phyloP scores from a whole-genome alignment of 2,113 vertebrate genomes.

The Pionites leucogaster region DNA sequence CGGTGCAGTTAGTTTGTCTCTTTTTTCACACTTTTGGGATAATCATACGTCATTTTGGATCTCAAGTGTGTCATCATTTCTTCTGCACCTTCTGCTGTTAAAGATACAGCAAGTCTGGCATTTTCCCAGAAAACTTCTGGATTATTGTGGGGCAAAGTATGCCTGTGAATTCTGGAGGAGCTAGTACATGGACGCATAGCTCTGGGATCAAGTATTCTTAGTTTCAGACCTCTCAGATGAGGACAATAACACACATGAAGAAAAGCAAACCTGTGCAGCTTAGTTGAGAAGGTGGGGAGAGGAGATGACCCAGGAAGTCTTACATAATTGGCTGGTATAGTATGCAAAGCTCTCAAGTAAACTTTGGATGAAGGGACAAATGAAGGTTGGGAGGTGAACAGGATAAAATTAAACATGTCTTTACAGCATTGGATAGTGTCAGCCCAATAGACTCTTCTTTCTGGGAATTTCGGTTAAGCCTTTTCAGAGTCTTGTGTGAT shows the following conservation, averaged over 20 bases:
- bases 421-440: background rate
- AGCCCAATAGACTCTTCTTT: background rate
- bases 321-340: background rate
- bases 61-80: background rate
- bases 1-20: background rate
- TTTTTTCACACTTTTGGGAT: background rate
- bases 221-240: background rate
- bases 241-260: background rate
- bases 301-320: background rate
- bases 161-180: background rate
- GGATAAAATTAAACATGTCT: background rate
- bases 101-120: rapidly evolving
- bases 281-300: background rate
- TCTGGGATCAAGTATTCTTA: background rate
- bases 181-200: background rate
- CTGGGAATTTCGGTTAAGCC: background rate
- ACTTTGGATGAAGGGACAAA: background rate
- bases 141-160: background rate
- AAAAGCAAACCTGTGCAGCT: background rate
- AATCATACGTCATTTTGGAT: background rate
- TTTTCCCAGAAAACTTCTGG: background rate
- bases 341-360: background rate
- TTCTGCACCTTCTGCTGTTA: background rate
- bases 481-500: background rate
- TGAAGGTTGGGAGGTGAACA: background rate